These are phyloP conservation scores for Aphidius gifuensis DNA, from an alignment of 1,140 invertebrate species.

Conservation along the genomic window DNA sequence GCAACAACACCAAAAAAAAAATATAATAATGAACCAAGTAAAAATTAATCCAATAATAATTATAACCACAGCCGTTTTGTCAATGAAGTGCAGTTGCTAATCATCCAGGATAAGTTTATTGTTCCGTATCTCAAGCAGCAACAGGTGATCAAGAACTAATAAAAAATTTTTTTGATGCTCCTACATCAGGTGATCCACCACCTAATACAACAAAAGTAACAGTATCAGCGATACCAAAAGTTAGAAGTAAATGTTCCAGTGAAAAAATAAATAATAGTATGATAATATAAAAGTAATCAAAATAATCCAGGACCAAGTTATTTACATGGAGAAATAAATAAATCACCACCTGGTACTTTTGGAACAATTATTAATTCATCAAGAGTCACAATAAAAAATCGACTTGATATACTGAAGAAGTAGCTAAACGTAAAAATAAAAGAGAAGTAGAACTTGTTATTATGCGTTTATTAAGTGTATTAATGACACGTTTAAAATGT, in stretches of 20 bases:
- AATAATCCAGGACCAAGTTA: constrained; percentile 80
- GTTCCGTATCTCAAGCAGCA: constrained; percentile 75
- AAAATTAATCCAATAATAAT: constrained; percentile 57
- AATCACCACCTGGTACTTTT: constrained; percentile 54
- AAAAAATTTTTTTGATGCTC: constrained; percentile 73
- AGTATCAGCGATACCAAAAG: constrained; percentile 62
- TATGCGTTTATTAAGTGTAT: constrained; percentile 74
- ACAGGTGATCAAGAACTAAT: not conserved
- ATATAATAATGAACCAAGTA: constrained; percentile 52
- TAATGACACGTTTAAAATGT: constrained; percentile 76
- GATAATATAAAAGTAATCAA: constrained; percentile 83
- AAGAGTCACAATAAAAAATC: not conserved
- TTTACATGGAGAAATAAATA: constrained; percentile 74
- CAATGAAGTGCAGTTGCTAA: constrained; percentile 94
- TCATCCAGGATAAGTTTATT: constrained; percentile 94
- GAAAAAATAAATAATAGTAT: constrained; percentile 80
- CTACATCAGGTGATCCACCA: constrained; percentile 78
- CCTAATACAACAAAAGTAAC: constrained; percentile 90
- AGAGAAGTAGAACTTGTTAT: constrained; percentile 84
- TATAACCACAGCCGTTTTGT: constrained; percentile 79
- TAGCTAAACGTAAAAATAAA: constrained; percentile 62
- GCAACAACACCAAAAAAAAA: too few relatives aligned
- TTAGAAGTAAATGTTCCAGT: constrained; percentile 33
- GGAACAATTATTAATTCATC: constrained; percentile 44
- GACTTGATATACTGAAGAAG: constrained; percentile 61